phyloP scores from a whole-genome alignment of 2,113 vertebrate species.

The Anhinga rufa region DNA sequence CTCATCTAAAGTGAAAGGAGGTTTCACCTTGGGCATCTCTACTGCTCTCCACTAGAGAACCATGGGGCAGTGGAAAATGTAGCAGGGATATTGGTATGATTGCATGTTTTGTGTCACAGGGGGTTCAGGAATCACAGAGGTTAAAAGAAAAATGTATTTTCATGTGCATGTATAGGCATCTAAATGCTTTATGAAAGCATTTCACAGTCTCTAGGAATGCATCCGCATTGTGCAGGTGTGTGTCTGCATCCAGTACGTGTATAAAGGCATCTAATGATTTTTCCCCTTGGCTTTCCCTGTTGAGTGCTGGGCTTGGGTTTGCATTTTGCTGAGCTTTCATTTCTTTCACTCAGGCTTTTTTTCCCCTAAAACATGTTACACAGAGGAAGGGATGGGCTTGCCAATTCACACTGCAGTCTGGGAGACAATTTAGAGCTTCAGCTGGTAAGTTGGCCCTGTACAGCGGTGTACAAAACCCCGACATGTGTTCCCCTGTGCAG shows the following conservation, averaged over 20 bases:
- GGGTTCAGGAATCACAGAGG: neutral
- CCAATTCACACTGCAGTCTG: neutral
- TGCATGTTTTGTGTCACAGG: neutral
- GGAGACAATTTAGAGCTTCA: neutral
- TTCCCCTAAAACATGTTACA: neutral
- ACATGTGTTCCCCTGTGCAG: neutral
- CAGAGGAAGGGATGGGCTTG: neutral
- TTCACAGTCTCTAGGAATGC: neutral
- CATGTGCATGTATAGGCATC: neutral
- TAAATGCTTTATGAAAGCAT: constrained; percentile 12
- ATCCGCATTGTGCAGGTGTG: constrained; percentile 28
- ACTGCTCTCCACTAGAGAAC: neutral
- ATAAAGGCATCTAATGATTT: constrained; percentile 49
- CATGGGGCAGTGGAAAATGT: neutral
- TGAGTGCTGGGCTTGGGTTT: neutral
- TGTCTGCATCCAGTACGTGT: constrained; percentile 45
- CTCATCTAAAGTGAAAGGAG: neutral
- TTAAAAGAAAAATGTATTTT: neutral
- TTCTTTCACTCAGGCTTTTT: neutral
- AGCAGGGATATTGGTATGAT: neutral
- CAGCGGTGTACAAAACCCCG: neutral
- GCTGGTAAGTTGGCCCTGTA: neutral
- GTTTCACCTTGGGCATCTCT: constrained; percentile 1
- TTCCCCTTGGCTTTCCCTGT: constrained; percentile 20
- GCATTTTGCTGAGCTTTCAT: constrained; percentile 53